phyloP scores from a whole-genome alignment of 1,140 invertebrate genomes.

The Pristionchus pacificus region DNA sequence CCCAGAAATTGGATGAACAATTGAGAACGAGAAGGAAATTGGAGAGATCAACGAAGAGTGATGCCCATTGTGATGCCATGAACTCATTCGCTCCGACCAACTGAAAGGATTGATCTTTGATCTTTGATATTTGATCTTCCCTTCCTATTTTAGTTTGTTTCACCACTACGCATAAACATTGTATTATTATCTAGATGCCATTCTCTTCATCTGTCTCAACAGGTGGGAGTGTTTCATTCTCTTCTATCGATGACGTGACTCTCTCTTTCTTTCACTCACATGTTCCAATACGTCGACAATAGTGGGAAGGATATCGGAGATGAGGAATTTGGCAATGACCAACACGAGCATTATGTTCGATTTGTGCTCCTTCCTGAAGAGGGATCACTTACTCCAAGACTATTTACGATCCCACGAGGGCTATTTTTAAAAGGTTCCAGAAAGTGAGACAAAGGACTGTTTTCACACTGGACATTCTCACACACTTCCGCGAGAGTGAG shows the following conservation, averaged over 20 bases:
- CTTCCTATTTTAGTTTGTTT: too few species aligned
- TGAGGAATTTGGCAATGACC: conserved; percentile 49
- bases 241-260: too few species aligned
- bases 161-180: too few species aligned
- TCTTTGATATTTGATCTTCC: too few species aligned
- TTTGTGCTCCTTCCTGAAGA: conserved; percentile 49
- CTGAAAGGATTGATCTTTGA: conserved; percentile 22
- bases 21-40: conserved; percentile 53
- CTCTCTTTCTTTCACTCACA: too few species aligned
- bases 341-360: conserved; percentile 52
- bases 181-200: too few species aligned
- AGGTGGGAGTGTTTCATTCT: too few species aligned
- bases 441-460: too few species aligned
- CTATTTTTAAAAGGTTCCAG: conserved; percentile 13
- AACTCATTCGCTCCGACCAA: conserved; percentile 47
- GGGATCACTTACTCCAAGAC: conserved; percentile 11
- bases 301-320: conserved; percentile 51
- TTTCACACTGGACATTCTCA: conserved; percentile 19
- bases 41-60: conserved; percentile 48
- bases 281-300: conserved; percentile 52
- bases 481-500: neutral
- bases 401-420: conserved; percentile 23
- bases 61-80: conserved; percentile 43
- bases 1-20: conserved; percentile 55
- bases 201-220: too few species aligned